Evolutionary conservation across 2,888 invertebrate genomes (phyloP), one percentile per base, ranked within the genome.

Genomic region (Scaptomyza cyrtandrae): DNA sequence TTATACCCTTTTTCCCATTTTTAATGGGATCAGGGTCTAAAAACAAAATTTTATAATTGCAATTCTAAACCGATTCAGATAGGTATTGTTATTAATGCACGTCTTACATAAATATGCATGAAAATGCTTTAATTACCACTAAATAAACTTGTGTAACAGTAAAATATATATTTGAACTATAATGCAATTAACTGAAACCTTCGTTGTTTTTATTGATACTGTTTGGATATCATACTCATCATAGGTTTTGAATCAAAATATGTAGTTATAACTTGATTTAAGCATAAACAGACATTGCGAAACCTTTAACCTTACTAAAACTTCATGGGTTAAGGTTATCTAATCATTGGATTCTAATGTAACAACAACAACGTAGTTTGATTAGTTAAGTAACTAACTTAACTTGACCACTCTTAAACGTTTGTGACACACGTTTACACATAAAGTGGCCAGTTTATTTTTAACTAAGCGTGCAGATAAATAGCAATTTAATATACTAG

Each of bases 401-500:
- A 0, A 24, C n/a, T 14, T 6, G 6, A 6, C 24, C 24, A 14
- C 24, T n/a, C 7, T 14, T 10, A 37, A 52, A 2, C 7, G 52
- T 11, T 52, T 24, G 11, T 11, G 7, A 52, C 14, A 37, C 14
- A 11, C n/a, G n/a, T n/a, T 50, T 11, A 14, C 1, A n/a, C 35
- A 24, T 10, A 10, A 24, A 35, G 10, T 10, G 6, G 14, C 39
- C 19, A 2, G n/a, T 37, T 50, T 35, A 24, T 3, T 24, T 50
- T 31, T 50, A n/a, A n/a, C 35, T n/a, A 37, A 1, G 6, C 35
- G 24, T 24, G n/a, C 50, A 50, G 24, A n/a, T n/a, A 24, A 50
- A 52, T 50, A 37, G n/a, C 33, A 24, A 50, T 50, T 50, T 19
- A n/a, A 35, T n/a, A 41, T 35, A 6, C 29, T 1, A 52, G n/a